Conservation (phyloP, 2,797 vertebrate genomes). For the Yasuhikotakia modesta region DNA sequence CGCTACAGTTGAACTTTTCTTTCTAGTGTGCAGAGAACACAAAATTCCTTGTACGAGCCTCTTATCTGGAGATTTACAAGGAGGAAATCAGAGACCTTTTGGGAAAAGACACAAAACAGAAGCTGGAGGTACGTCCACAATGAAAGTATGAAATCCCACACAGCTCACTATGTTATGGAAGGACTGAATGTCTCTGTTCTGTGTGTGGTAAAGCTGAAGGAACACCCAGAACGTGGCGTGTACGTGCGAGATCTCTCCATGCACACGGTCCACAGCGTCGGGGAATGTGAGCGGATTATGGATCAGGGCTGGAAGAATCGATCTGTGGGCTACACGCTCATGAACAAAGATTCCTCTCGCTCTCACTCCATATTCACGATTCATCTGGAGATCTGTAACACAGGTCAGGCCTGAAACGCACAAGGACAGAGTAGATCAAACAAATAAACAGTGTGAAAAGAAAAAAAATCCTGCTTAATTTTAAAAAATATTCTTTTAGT, state of each 20-base stretch:
- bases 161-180: neutral
- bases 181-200: constrained; percentile 20
- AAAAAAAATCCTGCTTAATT: no score
- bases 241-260: constrained; percentile 85
- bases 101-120: constrained; percentile 86
- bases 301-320: constrained; percentile 85
- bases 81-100: constrained; percentile 87
- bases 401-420: constrained; percentile 67
- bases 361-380: constrained; percentile 91
- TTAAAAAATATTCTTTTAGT: no score
- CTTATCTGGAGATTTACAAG: constrained; percentile 91
- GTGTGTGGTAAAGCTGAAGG: constrained; percentile 81
- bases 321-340: constrained; percentile 85
- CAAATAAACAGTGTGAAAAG: neutral
- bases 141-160: neutral
- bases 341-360: constrained; percentile 90
- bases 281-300: constrained; percentile 84
- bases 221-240: constrained; percentile 85
- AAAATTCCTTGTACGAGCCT: constrained; percentile 87
- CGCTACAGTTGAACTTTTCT: constrained; percentile 53
- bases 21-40: constrained; percentile 87
- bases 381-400: constrained; percentile 84
- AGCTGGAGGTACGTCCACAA: constrained; percentile 81
- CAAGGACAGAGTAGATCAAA: neutral
- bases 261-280: constrained; percentile 83